Evolutionary conservation across 2,888 invertebrate genomes (phyloP).

Genomic region (Chydorus sphaericus): DNA sequence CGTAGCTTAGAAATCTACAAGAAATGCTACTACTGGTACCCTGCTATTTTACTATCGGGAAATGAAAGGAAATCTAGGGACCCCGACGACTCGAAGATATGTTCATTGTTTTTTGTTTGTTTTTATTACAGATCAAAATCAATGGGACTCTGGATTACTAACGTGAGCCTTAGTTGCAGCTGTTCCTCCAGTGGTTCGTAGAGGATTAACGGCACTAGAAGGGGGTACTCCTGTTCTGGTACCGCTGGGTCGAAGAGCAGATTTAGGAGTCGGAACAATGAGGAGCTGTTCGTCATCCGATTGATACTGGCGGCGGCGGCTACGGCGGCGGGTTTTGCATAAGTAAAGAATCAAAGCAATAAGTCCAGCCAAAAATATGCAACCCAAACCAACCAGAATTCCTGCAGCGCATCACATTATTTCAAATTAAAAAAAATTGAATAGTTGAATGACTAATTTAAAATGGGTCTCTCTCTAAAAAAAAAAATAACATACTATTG

Average conservation of each 20-base stretch:
- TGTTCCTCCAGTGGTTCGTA: not conserved
- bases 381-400: conserved; percentile 60
- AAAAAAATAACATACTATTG: conserved; percentile 5
- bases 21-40: not conserved
- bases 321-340: conserved; percentile 57
- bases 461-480: not conserved
- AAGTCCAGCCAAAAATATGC: conserved; percentile 54
- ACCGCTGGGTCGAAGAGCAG: conserved; percentile 5
- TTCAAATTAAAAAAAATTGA: not conserved
- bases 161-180: not conserved
- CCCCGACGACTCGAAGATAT: too few species aligned
- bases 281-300: conserved; percentile 41
- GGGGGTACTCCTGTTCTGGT: conserved; percentile 16
- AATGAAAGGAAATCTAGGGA: too few species aligned
- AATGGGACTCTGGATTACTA: not conserved
- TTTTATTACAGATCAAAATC: too few species aligned
- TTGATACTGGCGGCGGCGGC: conserved; percentile 53
- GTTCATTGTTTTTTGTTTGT: too few species aligned
- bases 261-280: not conserved
- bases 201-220: not conserved
- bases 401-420: conserved; percentile 33
- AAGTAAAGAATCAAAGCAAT: conserved; percentile 53
- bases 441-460: not conserved
- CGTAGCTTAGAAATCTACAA: not conserved
- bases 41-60: not conserved